Percentiles rank a stretch among this genome's conserved stretches.
These are phyloP conservation scores for Metacarcinus magister DNA, from an alignment of 2,888 invertebrate species.

Conservation along the genomic window DNA sequence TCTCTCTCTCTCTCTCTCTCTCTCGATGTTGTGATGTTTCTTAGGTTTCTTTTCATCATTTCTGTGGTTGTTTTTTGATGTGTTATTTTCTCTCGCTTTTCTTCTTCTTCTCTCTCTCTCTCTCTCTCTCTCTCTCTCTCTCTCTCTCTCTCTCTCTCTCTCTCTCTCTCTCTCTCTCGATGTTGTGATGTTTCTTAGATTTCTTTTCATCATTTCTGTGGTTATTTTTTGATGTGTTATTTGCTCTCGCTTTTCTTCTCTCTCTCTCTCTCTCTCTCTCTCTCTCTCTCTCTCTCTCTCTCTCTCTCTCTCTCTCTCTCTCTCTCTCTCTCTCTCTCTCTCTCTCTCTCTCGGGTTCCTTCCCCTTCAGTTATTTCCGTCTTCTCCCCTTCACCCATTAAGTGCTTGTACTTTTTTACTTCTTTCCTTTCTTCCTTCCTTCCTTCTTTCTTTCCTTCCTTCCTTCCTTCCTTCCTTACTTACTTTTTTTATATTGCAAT, in stretches of 20 bases:
- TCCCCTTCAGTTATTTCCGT: neutral
- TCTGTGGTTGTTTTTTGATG: no score
- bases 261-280: neutral
- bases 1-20: neutral
- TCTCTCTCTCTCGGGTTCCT: neutral
- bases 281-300: conserved; percentile 11
- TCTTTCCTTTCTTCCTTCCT: neutral
- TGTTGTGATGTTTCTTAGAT: no score
- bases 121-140: no score
- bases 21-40: neutral
- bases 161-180: no score
- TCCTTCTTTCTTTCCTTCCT: neutral
- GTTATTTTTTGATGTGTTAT: no score
- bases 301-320: conserved; percentile 11
- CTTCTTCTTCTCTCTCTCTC: no score
- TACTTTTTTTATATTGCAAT: neutral
- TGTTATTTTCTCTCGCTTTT: no score
- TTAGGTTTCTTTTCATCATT: no score
- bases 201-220: no score
- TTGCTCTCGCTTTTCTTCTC: neutral
- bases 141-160: no score
- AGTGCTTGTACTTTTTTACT: neutral
- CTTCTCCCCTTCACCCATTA: neutral
- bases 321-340: conserved; percentile 16
- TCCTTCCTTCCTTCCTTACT: neutral